phyloP scores from a whole-genome alignment of 2,888 invertebrate genomes.

The Cactoblastis cactorum region DNA sequence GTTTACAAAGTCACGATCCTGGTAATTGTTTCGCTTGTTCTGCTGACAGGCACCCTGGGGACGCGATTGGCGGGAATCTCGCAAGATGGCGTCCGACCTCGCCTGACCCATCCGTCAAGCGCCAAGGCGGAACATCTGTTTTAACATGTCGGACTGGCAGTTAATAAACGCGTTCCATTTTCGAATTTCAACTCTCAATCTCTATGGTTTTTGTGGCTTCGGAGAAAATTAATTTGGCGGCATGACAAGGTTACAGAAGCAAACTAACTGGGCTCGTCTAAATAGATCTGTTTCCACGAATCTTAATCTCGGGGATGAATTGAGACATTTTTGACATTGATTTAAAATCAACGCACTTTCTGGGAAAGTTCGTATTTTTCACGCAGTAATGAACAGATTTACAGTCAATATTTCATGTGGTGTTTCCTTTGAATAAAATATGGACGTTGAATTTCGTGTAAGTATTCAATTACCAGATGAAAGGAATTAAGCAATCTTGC shows the following conservation, averaged over 20 bases:
- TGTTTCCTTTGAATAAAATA: conserved; percentile 9
- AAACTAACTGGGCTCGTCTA: conserved; percentile 6
- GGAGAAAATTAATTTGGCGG: conserved; percentile 12
- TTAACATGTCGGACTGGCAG: conserved; percentile 66
- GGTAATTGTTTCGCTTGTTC: conserved; percentile 65
- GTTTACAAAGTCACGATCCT: conserved; percentile 58
- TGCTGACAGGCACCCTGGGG: conserved; percentile 62
- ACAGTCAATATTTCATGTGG: neutral
- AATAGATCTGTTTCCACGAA: conserved; percentile 20
- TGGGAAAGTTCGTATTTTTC: conserved; percentile 1
- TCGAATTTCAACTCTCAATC: conserved; percentile 37
- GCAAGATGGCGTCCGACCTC: conserved; percentile 71
- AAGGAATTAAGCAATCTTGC: conserved; percentile 7
- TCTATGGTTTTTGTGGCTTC: conserved; percentile 17
- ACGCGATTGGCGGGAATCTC: conserved; percentile 63
- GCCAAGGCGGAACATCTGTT: conserved; percentile 73
- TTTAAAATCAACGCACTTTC: conserved; percentile 23
- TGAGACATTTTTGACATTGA: conserved; percentile 19
- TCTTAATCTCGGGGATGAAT: conserved; percentile 14
- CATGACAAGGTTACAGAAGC: conserved; percentile 6
- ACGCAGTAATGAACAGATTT: neutral
- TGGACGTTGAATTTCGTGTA: neutral
- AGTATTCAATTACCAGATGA: conserved; percentile 9
- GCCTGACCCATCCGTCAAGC: conserved; percentile 73
- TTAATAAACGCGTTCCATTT: conserved; percentile 58